Conservation (phyloP, 2,113 vertebrate species). For the Neotragus moschatus region DNA sequence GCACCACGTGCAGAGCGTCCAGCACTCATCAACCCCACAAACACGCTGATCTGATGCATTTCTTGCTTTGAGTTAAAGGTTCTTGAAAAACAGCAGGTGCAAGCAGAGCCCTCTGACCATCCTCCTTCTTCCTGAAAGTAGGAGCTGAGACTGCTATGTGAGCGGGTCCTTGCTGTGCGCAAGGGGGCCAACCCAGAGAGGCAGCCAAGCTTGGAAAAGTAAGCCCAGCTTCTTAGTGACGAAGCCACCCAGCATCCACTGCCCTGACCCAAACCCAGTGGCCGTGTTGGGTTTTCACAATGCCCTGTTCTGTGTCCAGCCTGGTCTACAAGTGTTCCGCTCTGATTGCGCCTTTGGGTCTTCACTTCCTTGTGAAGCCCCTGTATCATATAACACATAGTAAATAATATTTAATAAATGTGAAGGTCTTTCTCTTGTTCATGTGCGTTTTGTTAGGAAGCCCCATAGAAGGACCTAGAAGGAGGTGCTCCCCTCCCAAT, state of each 20-base stretch:
- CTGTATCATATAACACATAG: neutral
- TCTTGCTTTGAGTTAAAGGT: neutral
- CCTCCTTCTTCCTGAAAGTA: neutral
- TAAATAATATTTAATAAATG: neutral
- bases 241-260: neutral
- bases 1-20: accelerated
- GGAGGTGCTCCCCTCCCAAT: no score
- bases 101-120: neutral
- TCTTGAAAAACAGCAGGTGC: neutral
- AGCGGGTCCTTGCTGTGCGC: neutral
- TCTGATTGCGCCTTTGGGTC: neutral
- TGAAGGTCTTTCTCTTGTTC: neutral
- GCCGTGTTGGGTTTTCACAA: neutral
- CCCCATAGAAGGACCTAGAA: neutral
- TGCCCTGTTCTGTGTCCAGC: neutral
- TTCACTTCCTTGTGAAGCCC: neutral
- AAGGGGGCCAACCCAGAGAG: neutral
- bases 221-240: neutral
- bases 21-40: neutral
- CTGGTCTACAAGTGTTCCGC: neutral
- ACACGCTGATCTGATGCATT: neutral
- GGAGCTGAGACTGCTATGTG: neutral
- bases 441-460: neutral
- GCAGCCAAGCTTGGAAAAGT: neutral
- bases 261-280: neutral